A percentile compares a stretch with the other conserved stretches of the same genome.
Evolutionary conservation across 2,113 vertebrate species (phyloP).

Genomic region (Prolemur simus): DNA sequence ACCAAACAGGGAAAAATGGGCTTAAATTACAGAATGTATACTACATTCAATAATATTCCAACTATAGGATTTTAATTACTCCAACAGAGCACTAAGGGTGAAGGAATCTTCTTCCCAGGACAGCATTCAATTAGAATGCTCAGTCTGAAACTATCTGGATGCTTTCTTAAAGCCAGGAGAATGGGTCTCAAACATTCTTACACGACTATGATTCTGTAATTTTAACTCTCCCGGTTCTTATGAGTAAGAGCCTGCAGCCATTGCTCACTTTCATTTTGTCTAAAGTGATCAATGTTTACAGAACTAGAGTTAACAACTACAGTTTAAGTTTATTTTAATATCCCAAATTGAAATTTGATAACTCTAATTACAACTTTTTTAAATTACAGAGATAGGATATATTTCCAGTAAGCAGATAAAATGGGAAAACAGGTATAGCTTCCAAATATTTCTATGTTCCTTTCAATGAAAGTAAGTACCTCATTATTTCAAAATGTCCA

Average conservation of each 20-base stretch:
- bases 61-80: slow-evolving; percentile 16
- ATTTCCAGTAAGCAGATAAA: background rate
- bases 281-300: slow-evolving; percentile 7
- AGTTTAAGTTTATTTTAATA: background rate
- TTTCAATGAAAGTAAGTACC: background rate
- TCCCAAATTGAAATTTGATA: background rate
- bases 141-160: slow-evolving; percentile 20
- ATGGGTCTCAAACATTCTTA: background rate
- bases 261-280: slow-evolving; percentile 37
- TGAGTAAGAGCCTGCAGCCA: background rate
- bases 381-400: background rate
- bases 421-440: background rate
- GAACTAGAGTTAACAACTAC: background rate
- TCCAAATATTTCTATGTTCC: background rate
- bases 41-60: slow-evolving; percentile 5
- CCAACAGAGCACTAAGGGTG: background rate
- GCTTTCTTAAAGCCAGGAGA: background rate
- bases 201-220: background rate
- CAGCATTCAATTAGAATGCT: background rate
- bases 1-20: background rate
- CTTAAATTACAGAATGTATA: slow-evolving; percentile 40
- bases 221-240: slow-evolving; percentile 14
- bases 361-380: background rate
- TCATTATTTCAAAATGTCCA: slow-evolving; percentile 46
- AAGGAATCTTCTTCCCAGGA: slow-evolving; percentile 10